Evolutionary conservation across 2,888 invertebrate species (phyloP), one percentile per base, ranked within the genome.

Genomic region (Megamerina dolium): DNA sequence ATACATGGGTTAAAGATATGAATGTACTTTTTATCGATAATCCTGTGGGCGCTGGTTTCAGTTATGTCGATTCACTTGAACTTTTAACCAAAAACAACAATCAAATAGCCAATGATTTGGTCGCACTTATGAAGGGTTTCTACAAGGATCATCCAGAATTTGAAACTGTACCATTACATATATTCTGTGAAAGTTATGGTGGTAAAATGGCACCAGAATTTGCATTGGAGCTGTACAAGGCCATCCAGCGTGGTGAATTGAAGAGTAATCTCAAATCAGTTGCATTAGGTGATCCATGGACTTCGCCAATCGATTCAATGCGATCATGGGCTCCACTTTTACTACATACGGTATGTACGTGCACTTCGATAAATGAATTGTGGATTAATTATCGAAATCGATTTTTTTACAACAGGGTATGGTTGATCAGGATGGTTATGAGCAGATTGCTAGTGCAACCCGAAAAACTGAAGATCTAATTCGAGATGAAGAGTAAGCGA

Each of bases 151-250:
- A 84, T 60, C 79, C 86, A 0, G 78, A 83, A 57, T 91, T 91
- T 60, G 76, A 79, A 64, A 74, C 71, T 9, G 78, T 84, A 0
- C 85, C 89, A 1, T 74, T 89, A 23, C 92, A 91, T 63, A 87
- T 93, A 48, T 86, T 88, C 60, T 85, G 85, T 18, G 91, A 94
- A 68, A 91, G 91, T 0, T 93, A 93, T 66, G 93, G 93, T 14
- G 93, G 92, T 2, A 94, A 93, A 74, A 92, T 92, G 90, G 85
- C 87, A 0, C 81, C 85, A 1, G 88, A 88, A 58, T 90, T 92
- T 66, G 88, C 84, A 65, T 75, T 59, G 29, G 67, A 68, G 46
- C 48, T 71, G 16, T 55, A 69, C 41, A 59, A 85, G 80, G 82
- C 82, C n/a, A 79, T 86, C 55, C 61, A 76, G 50, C 68, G 68